Evolutionary conservation across 2,888 invertebrate genomes (phyloP), one percentile per base, ranked within the genome.

Genomic region (Actias luna): DNA sequence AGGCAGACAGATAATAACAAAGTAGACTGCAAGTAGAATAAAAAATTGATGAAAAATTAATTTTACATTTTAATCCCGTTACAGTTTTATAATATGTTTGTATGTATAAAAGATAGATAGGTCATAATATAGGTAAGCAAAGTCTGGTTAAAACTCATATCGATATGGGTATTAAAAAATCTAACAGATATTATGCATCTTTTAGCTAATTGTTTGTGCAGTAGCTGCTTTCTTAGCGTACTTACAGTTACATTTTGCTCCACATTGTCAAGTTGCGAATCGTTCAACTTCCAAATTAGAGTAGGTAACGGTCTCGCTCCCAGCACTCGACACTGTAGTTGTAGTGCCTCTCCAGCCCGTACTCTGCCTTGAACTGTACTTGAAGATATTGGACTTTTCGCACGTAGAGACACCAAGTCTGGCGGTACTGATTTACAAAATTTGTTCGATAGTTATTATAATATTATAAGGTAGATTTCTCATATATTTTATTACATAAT

Each of bases 261-360:
- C 60, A 88, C 69, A 67, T 85, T 82, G 31, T 74, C 62, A 3
- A 89, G 79, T 39, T 81, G 80, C 10, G 79, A 72, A 63, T 85
- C 82, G 64, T 82, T 73, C 16, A 89, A 72, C 10, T 80, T 78
- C 92, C 91, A 92, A 16, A 78, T 61, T 59, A 90, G 65, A 12
- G 80, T 63, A 1, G 92, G 91, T 64, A 82, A 73, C 5, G 92
- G 92, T 1, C 86, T 80, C 25, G 92, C 88, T 66, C 91, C 92
- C 5, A 92, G 75, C 66, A 90, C 90, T n/a, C 88, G 80, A 70
- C 92, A 92, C 71, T 89, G 88, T 67, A 88, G 69, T 22, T 67
- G 58, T 8, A 90, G 70, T 7, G 78, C 69, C 35, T 84, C 80
- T 0, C 84, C 87, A 8, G 85, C 82, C 5, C 71, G 77, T 64